Percentiles rank a stretch among this genome's conserved stretches.
Evolutionary conservation across 2,113 vertebrate genomes (phyloP).

Genomic region (Aegithalos caudatus): DNA sequence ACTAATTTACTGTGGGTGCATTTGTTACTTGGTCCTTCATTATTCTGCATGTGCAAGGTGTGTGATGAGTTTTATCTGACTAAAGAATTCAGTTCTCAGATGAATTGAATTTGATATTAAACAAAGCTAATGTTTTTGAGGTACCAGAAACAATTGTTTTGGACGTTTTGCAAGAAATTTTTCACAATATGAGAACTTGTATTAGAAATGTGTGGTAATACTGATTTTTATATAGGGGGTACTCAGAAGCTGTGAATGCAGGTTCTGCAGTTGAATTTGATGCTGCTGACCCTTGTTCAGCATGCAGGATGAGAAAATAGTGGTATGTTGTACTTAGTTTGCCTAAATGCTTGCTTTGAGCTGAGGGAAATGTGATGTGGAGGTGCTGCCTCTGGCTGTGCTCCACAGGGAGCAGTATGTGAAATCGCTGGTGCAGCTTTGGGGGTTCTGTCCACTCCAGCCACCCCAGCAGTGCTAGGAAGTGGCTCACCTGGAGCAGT

Average conservation of each 20-base stretch:
- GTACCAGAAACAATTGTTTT: not conserved
- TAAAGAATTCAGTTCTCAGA: not conserved
- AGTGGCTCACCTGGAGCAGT: not conserved
- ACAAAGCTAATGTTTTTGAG: not conserved
- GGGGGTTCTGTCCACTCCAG: not conserved
- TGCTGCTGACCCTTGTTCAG: not conserved
- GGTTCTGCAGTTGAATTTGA: not conserved
- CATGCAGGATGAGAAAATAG: not conserved
- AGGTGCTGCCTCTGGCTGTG: rapidly evolving
- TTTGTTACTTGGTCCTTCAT: not conserved
- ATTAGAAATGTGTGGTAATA: not conserved
- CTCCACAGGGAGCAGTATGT: not conserved
- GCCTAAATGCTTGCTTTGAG: not conserved
- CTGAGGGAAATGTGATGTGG: not conserved
- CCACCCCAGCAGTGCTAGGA: not conserved
- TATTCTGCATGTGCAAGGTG: not conserved
- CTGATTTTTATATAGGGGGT: not conserved
- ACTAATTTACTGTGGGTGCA: not conserved
- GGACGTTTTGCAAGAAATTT: not conserved
- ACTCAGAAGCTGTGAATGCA: not conserved
- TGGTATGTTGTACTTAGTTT: not conserved
- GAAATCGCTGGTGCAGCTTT: not conserved
- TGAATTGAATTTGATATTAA: not conserved
- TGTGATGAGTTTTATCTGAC: not conserved
- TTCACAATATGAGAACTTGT: not conserved